phyloP scores from a whole-genome alignment of 64 coral and sea anemone species.

The Catalaphyllia jardinei region DNA sequence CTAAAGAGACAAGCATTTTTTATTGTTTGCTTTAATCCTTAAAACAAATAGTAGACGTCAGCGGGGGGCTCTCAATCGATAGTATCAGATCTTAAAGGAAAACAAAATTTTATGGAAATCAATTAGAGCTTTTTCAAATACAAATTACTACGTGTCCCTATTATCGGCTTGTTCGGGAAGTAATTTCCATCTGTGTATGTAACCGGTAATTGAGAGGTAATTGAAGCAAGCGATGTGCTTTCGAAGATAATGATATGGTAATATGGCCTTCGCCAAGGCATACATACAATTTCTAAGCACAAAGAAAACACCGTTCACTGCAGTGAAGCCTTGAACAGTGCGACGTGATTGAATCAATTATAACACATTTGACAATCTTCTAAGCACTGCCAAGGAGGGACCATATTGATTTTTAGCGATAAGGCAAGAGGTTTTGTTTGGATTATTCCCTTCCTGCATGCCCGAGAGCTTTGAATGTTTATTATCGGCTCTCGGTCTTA shows the following conservation, averaged over 20 bases:
- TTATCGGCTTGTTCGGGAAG: conserved; percentile 78
- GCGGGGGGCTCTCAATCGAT: conserved; percentile 87
- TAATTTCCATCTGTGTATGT: conserved; percentile 94
- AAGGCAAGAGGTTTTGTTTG: conserved; percentile 48
- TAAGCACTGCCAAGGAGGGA: conserved; percentile 31
- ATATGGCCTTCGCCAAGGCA: conserved; percentile 52
- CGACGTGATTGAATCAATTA: conserved; percentile 51
- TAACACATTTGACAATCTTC: conserved; percentile 41
- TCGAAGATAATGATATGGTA: conserved; percentile 78
- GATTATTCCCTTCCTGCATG: conserved; percentile 38
- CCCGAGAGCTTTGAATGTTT: conserved; percentile 22
- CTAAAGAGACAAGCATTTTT: conserved; percentile 78
- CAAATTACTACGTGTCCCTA: conserved; percentile 83
- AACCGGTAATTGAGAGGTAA: conserved; percentile 96
- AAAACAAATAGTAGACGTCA: conserved; percentile 92
- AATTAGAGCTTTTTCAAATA: conserved; percentile 96
- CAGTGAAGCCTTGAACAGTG: conserved; percentile 15
- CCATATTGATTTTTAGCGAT: conserved; percentile 57
- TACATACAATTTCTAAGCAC: conserved; percentile 10
- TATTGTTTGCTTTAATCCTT: conserved; percentile 91
- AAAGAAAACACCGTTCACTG: not conserved
- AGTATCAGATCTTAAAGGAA: conserved; percentile 87
- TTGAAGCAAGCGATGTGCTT: conserved; percentile 89
- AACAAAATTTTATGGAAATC: conserved; percentile 95
- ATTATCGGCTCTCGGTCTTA: conserved; percentile 56